phyloP scores from a whole-genome alignment of 2,113 vertebrate genomes.

The Saimiri boliviensis region DNA sequence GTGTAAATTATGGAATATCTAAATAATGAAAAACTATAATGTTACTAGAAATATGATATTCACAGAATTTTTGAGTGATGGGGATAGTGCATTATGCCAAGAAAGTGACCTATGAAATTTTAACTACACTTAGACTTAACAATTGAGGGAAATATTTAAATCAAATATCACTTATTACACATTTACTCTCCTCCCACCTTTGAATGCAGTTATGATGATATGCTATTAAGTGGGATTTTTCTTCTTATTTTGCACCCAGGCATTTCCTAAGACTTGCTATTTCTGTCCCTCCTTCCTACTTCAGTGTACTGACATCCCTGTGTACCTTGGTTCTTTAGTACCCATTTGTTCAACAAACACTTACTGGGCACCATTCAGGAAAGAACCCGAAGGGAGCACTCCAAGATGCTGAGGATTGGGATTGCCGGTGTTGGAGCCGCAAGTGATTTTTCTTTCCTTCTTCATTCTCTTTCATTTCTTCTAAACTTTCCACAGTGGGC shows the following conservation, averaged over 20 bases:
- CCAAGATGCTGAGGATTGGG: not conserved
- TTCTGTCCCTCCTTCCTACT: not conserved
- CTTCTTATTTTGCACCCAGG: not conserved
- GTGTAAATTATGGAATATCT: not conserved
- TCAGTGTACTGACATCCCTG: not conserved
- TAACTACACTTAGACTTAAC: not conserved
- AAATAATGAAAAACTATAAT: not conserved
- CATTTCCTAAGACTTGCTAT: not conserved
- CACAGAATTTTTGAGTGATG: not conserved
- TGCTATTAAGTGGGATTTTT: not conserved
- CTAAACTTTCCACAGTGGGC: not conserved
- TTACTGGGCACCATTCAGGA: not conserved
- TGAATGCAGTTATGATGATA: not conserved
- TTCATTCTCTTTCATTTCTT: not conserved
- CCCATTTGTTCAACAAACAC: not conserved
- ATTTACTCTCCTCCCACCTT: not conserved
- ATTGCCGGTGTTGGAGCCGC: not conserved
- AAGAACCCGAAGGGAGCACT: not conserved
- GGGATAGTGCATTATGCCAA: not conserved
- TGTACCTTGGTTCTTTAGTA: not conserved
- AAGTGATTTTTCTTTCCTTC: not conserved
- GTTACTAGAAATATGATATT: not conserved
- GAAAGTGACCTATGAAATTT: not conserved
- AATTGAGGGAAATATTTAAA: not conserved
- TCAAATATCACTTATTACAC: not conserved